Evolutionary conservation across 2,113 vertebrate genomes (phyloP).

Genomic region (Epinephelus lanceolatus): DNA sequence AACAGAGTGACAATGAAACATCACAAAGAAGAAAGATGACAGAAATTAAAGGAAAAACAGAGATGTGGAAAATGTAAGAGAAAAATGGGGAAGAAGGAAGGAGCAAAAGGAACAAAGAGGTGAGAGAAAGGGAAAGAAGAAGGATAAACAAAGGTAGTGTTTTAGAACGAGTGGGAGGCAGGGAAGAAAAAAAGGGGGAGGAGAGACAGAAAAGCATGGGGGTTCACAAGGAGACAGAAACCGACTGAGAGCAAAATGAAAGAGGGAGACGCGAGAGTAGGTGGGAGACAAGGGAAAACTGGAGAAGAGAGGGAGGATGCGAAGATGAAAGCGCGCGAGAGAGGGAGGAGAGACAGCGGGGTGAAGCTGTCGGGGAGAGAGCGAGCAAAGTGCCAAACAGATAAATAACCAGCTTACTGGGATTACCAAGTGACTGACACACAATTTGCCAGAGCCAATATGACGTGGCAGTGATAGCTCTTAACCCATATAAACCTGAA

Average conservation of each 20-base stretch:
- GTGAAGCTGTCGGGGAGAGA: constrained; percentile 62
- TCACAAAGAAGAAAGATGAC: neutral
- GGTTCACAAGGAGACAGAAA: constrained; percentile 54
- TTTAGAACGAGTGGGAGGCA: constrained; percentile 76
- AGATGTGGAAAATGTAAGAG: constrained; percentile 11
- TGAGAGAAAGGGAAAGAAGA: constrained; percentile 58
- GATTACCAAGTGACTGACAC: constrained; percentile 82
- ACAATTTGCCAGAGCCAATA: constrained; percentile 72
- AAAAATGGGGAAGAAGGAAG: constrained; percentile 28
- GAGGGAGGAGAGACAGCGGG: constrained; percentile 45
- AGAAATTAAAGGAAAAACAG: constrained; percentile 20
- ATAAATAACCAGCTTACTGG: constrained; percentile 84
- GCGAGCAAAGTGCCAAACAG: constrained; percentile 77
- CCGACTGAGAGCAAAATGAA: constrained; percentile 69
- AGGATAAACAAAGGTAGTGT: constrained; percentile 75
- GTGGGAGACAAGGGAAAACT: constrained; percentile 79
- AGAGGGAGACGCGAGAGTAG: constrained; percentile 75
- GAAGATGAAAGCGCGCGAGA: constrained; percentile 66
- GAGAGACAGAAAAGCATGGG: constrained; percentile 52
- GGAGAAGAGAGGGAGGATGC: constrained; percentile 71
- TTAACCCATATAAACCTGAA: constrained; percentile 81
- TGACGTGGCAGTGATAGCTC: constrained; percentile 78
- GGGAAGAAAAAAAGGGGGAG: constrained; percentile 51
- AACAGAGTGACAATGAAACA: neutral
- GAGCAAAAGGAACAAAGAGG: constrained; percentile 63